These are phyloP conservation scores for Palythoa grandiflora DNA, from an alignment of 92 coral and sea anemone genomes.

Conservation along the genomic window DNA sequence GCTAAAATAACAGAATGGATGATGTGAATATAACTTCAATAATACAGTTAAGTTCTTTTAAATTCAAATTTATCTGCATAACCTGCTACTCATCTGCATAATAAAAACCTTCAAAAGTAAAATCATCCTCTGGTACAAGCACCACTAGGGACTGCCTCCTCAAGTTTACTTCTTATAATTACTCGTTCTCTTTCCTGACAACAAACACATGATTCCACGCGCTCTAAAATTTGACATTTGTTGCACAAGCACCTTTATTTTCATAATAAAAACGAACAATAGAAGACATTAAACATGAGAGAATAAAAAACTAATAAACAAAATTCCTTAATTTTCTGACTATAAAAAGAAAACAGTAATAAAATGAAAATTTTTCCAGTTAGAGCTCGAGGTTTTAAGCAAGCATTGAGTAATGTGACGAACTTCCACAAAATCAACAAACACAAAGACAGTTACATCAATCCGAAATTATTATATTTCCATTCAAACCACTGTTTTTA, in stretches of 20 bases:
- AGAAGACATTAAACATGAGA: neutral
- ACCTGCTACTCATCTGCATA: neutral
- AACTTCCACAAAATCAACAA: neutral
- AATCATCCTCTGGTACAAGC: constrained; percentile 19
- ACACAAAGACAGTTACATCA: neutral
- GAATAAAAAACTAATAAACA: neutral
- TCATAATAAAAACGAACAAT: constrained; percentile 2
- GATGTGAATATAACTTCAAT: too few species aligned
- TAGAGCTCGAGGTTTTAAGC: neutral
- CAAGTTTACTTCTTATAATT: constrained; percentile 23
- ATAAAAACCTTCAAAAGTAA: neutral
- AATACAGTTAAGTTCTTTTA: too few species aligned
- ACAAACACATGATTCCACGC: constrained; percentile 40
- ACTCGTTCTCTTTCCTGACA: constrained; percentile 38
- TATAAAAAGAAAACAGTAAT: neutral
- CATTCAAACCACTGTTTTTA: neutral
- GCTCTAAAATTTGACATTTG: constrained; percentile 35
- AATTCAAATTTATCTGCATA: neutral
- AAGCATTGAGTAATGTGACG: neutral
- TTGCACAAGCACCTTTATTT: constrained; percentile 38
- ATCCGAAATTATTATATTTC: neutral
- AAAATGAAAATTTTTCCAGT: too few species aligned
- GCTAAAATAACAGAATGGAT: too few species aligned
- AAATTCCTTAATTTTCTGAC: neutral
- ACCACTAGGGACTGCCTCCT: constrained; percentile 37